These are phyloP conservation scores for Dicerorhinus sumatrensis DNA, from an alignment of 2,113 vertebrate species.

Conservation along the genomic window DNA sequence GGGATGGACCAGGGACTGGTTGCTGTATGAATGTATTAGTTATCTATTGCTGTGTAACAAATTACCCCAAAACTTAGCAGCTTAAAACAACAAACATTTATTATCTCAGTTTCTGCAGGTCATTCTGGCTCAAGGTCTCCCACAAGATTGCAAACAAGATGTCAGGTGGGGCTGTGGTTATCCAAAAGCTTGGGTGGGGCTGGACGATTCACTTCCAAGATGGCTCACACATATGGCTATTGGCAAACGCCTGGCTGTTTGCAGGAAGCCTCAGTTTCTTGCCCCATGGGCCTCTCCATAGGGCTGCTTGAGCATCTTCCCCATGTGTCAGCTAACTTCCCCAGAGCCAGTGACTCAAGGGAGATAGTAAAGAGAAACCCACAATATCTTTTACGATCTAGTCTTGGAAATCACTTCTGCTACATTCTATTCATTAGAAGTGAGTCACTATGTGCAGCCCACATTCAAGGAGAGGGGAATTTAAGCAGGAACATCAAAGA, in stretches of 20 bases:
- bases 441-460: background rate
- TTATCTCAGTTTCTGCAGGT: background rate
- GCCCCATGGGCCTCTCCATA: background rate
- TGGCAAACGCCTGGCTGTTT: background rate
- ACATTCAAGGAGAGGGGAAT: background rate
- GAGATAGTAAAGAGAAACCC: background rate
- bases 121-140: constrained; percentile 3
- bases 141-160: background rate
- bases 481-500: background rate
- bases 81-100: constrained; percentile 12
- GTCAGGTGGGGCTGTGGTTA: background rate
- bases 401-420: background rate
- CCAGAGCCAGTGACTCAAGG: background rate
- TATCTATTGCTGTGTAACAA: background rate
- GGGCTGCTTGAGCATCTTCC: background rate
- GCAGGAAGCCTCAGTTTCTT: background rate
- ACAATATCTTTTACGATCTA: background rate
- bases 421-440: background rate
- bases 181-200: background rate
- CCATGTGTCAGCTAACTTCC: background rate
- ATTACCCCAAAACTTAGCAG: background rate
- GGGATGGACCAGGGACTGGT: background rate
- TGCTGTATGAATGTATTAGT: background rate
- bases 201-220: background rate
- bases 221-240: background rate